Percentiles rank a stretch among this genome's conserved stretches.
These are phyloP conservation scores for Rotaria sp. DNA, from an alignment of 2,888 invertebrate species.

Conservation along the genomic window DNA sequence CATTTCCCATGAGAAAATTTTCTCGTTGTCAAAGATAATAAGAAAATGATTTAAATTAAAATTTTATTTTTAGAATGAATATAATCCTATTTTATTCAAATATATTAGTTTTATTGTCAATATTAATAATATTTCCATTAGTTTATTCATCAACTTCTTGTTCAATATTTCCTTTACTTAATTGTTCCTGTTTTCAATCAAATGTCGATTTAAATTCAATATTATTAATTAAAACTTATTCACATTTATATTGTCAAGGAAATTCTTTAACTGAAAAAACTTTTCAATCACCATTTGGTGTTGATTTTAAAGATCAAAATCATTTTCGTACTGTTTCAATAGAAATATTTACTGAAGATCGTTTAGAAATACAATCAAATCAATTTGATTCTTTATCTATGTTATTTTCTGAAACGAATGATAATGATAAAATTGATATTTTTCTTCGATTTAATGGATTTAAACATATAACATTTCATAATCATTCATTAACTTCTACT, in stretches of 20 bases:
- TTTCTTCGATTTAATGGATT: background rate
- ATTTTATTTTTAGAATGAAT: background rate
- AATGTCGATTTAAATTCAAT: background rate
- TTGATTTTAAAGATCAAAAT: background rate
- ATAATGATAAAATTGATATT: background rate
- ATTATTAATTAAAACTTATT: background rate
- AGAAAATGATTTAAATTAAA: too few species aligned
- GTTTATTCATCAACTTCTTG: background rate
- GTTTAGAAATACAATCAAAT: background rate
- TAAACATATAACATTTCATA: background rate
- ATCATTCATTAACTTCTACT: background rate
- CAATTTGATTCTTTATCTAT: background rate
- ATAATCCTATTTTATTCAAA: background rate
- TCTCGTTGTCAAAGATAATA: too few species aligned
- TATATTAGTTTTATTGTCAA: background rate
- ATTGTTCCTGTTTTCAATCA: background rate
- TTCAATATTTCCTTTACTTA: background rate
- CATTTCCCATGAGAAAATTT: too few species aligned
- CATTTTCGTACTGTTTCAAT: background rate
- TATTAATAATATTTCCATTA: background rate
- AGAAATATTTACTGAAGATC: background rate
- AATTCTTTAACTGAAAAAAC: background rate
- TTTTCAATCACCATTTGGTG: background rate
- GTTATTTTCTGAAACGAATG: background rate
- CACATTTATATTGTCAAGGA: background rate